Percentiles rank a stretch among this genome's conserved stretches.
phyloP scores from a whole-genome alignment of 2,113 vertebrate genomes.

The Lagopus muta region DNA sequence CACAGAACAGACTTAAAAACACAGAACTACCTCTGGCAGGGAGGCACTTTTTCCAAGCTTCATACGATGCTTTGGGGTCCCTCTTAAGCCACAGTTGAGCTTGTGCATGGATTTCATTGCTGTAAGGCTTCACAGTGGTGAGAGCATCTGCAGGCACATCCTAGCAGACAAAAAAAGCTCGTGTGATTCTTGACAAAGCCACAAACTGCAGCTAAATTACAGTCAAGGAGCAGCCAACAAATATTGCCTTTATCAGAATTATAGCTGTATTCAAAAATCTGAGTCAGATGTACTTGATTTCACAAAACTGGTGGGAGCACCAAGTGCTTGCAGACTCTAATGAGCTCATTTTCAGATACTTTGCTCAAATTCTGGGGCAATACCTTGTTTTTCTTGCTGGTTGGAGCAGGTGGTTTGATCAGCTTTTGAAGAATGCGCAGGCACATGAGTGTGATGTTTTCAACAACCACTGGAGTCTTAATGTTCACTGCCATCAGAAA shows the following conservation, averaged over 20 bases:
- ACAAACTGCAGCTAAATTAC: not conserved
- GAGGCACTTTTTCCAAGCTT: constrained; percentile 98
- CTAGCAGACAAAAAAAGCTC: constrained; percentile 66
- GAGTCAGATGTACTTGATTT: not conserved
- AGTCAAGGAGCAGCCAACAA: not conserved
- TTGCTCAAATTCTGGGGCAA: not conserved
- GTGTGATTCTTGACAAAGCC: not conserved
- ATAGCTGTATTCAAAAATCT: not conserved
- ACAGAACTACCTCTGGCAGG: constrained; percentile 88
- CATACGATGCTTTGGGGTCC: constrained; percentile 95
- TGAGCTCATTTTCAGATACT: not conserved
- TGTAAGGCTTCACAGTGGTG: constrained; percentile 96
- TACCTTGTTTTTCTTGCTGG: constrained; percentile 99
- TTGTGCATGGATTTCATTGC: constrained; percentile 98
- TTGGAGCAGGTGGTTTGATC: constrained; percentile 96
- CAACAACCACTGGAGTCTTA: constrained; percentile 98
- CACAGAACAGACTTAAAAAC: not conserved
- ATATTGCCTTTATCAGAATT: not conserved
- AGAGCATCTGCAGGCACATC: constrained; percentile 92
- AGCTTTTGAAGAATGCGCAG: constrained; percentile 97
- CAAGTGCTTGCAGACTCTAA: not conserved
- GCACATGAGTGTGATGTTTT: constrained; percentile 99
- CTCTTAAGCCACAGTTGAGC: constrained; percentile 98
- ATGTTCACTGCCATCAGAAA: constrained; percentile 99
- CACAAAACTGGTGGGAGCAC: not conserved